Percentiles rank a stretch among this genome's conserved stretches.
Conservation (phyloP, 2,888 invertebrate genomes). For the Ischnura elegans region DNA sequence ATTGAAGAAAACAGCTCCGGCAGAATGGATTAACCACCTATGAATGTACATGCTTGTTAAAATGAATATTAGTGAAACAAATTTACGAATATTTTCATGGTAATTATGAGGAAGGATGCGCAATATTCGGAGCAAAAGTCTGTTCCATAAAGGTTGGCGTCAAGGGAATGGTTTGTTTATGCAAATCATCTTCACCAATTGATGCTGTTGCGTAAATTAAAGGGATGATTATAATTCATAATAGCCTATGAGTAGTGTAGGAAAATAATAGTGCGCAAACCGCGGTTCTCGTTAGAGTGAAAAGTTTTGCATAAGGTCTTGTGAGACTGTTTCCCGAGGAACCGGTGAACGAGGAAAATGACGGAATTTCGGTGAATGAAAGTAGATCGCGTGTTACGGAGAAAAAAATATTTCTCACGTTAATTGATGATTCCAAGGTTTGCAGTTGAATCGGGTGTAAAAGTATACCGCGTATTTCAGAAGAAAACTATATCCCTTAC, state of each 20-base stretch:
- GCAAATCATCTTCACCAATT: no score
- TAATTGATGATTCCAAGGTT: background rate
- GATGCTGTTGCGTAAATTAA: no score
- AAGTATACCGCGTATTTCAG: background rate
- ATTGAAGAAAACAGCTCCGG: no score
- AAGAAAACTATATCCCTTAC: background rate
- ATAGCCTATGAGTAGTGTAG: conserved; percentile 1
- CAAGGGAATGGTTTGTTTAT: no score
- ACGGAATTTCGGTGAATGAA: background rate
- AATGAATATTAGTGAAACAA: no score
- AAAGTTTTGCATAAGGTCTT: background rate
- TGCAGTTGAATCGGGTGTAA: background rate
- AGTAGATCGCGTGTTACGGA: background rate
- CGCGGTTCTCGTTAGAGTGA: background rate
- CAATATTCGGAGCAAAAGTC: no score
- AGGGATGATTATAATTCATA: no score
- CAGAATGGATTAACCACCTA: no score
- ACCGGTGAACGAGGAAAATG: background rate
- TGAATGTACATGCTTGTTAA: no score
- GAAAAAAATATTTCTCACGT: background rate
- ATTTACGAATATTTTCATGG: no score
- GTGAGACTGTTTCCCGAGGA: background rate
- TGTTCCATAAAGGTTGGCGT: no score
- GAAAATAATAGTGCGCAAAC: background rate
- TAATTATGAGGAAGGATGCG: no score